Percentiles rank a stretch among this genome's conserved stretches.
phyloP scores from a whole-genome alignment of 1,140 invertebrate species.

The Pomacea maculata region DNA sequence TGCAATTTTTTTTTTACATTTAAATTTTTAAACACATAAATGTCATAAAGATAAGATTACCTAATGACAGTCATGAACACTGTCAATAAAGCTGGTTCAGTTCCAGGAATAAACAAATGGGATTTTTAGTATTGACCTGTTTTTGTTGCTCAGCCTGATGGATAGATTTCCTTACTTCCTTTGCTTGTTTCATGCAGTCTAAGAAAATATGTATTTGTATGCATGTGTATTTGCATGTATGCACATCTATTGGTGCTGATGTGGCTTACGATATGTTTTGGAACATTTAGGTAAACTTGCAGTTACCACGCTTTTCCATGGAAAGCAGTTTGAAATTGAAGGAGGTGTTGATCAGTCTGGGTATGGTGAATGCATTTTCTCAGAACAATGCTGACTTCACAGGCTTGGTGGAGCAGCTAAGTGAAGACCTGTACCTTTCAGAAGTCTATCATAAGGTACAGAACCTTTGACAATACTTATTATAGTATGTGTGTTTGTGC shows the following conservation, averaged over 20 bases:
- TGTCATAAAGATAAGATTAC: too few species aligned
- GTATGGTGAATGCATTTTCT: constrained; percentile 72
- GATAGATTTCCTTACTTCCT: neutral
- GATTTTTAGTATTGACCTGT: neutral
- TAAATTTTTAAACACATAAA: too few species aligned
- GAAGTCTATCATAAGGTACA: too few species aligned
- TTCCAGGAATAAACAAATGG: too few species aligned
- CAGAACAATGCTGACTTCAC: constrained; percentile 71
- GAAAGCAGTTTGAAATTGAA: constrained; percentile 70
- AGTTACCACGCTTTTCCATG: constrained; percentile 72
- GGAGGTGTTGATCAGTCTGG: constrained; percentile 63
- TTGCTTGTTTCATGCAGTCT: too few species aligned
- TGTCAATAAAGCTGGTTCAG: too few species aligned
- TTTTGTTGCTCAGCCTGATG: neutral
- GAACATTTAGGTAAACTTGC: neutral
- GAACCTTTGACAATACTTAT: too few species aligned
- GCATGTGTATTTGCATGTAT: neutral
- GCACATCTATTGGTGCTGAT: neutral
- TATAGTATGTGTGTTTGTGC: too few species aligned
- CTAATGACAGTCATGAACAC: too few species aligned
- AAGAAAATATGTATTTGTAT: neutral
- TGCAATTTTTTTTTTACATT: too few species aligned
- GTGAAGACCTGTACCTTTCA: neutral
- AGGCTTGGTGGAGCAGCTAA: constrained; percentile 46
- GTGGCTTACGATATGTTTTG: neutral